These are phyloP conservation scores for Nanorana parkeri DNA, from an alignment of 2,113 vertebrate species.

Conservation along the genomic window DNA sequence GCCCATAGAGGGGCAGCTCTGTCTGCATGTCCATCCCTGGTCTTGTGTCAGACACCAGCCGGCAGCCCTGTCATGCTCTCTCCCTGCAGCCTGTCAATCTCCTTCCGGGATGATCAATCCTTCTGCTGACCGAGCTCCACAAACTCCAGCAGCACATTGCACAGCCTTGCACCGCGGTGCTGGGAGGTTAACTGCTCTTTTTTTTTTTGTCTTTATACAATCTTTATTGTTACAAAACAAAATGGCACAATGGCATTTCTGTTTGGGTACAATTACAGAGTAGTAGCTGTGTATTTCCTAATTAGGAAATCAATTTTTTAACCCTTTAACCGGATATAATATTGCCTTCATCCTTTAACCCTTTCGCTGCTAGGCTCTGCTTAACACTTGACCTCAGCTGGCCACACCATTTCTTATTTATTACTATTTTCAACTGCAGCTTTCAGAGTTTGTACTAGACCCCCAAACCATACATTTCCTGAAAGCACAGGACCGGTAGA, in stretches of 20 bases:
- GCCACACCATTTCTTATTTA: no score
- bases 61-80: neutral
- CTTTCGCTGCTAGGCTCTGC: no score
- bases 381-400: no score
- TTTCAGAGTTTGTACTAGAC: no score
- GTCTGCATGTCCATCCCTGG: conserved; percentile 57
- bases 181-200: neutral
- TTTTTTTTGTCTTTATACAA: neutral
- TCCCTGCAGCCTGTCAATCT: neutral
- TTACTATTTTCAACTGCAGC: no score
- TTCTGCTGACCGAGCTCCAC: neutral
- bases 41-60: neutral
- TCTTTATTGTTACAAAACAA: conserved; percentile 42
- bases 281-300: neutral
- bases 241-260: neutral
- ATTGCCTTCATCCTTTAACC: no score
- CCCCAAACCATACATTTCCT: no score
- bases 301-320: neutral
- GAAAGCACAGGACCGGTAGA: no score
- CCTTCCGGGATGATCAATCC: neutral
- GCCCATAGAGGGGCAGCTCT: conserved; percentile 68
- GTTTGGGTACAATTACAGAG: no score
- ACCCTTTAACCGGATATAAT: no score
- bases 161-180: neutral
- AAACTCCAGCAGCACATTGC: neutral